Percentiles rank a stretch among this genome's conserved stretches.
Evolutionary conservation across 2,888 invertebrate genomes (phyloP).

Genomic region (Sepiola atlantica): DNA sequence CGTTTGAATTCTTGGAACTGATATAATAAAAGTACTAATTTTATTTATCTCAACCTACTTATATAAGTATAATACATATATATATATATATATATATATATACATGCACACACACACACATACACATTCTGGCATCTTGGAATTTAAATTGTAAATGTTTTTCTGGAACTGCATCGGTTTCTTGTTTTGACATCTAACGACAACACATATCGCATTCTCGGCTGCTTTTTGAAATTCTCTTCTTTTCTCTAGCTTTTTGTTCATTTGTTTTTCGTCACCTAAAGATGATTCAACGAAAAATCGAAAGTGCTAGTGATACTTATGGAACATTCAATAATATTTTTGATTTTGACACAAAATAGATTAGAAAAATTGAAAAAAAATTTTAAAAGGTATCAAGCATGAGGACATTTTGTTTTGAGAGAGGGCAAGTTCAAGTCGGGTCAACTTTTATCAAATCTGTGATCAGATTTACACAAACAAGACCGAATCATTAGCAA

Average conservation of each 20-base stretch:
- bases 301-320: no score
- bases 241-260: not conserved
- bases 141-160: not conserved
- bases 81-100: not conserved
- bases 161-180: no score
- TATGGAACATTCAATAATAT: no score
- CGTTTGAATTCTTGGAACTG: no score
- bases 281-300: not conserved
- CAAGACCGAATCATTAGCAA: conserved; percentile 32
- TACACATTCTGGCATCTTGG: no score
- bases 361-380: not conserved
- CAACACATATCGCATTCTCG: no score
- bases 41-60: not conserved
- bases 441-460: not conserved
- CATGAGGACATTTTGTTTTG: no score
- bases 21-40: no score
- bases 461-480: conserved; percentile 7
- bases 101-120: not conserved
- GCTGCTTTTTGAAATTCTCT: no score
- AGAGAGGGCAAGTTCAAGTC: conserved; percentile 1
- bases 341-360: not conserved
- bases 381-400: not conserved
- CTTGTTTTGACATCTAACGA: no score
- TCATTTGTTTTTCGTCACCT: not conserved
- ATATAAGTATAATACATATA: not conserved